Percentiles rank a stretch among this genome's conserved stretches.
Evolutionary conservation across 2,888 invertebrate species (phyloP).

Genomic region (Heliconius ismenius): DNA sequence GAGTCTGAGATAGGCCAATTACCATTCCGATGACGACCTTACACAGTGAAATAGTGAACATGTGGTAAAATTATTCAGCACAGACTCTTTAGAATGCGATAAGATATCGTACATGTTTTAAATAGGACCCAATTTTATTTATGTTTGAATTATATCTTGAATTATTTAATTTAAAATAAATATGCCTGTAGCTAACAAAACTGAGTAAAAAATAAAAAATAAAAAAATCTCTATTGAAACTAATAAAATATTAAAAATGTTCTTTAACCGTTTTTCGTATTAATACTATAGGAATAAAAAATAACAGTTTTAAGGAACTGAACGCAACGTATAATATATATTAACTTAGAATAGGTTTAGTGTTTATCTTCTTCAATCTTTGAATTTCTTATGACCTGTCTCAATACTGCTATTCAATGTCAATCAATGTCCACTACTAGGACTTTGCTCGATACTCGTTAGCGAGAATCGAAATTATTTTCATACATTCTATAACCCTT

Average conservation of each 20-base stretch:
- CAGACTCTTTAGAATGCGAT: slow-evolving; percentile 18
- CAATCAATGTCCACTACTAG: slow-evolving; percentile 43
- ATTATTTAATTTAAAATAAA: background rate
- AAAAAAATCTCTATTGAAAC: no score
- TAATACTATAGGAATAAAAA: no score
- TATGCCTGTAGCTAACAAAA: no score
- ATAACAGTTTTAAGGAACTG: background rate
- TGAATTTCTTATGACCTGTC: slow-evolving; percentile 47
- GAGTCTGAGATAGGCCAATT: slow-evolving; percentile 11
- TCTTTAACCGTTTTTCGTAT: no score
- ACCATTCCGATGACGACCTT: slow-evolving; percentile 27
- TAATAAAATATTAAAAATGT: no score
- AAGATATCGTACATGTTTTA: background rate
- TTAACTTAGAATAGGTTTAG: slow-evolving; percentile 7
- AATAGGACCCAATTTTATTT: background rate
- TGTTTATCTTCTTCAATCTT: slow-evolving; percentile 35
- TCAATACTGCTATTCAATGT: slow-evolving; percentile 45
- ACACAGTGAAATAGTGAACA: slow-evolving; percentile 21
- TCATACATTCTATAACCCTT: background rate
- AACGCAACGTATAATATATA: slow-evolving; percentile 18
- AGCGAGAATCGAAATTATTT: slow-evolving; percentile 3
- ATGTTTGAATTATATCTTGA: background rate
- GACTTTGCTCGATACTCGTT: slow-evolving; percentile 23
- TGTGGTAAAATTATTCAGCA: slow-evolving; percentile 25
- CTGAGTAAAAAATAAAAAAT: background rate